These are phyloP conservation scores for human (Homo sapiens) DNA, from an alignment of 2,113 vertebrate species.

Conservation along the genomic window DNA sequence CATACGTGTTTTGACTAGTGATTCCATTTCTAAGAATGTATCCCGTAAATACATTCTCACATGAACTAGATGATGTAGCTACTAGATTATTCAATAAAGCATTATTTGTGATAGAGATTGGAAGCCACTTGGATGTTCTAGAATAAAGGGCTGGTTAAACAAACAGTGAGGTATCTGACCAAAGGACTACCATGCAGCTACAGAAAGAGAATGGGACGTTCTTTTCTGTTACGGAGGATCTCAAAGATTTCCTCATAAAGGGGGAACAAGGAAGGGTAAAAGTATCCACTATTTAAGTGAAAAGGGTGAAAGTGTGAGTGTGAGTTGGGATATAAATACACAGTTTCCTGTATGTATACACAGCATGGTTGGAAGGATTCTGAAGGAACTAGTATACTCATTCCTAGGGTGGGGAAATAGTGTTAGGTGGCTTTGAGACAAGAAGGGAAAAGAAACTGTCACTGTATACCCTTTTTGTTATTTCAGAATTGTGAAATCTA, in stretches of 20 bases:
- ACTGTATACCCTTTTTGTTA: not conserved
- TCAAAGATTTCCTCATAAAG: not conserved
- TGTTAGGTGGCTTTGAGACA: not conserved
- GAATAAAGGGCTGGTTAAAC: not conserved
- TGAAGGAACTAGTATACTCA: not conserved
- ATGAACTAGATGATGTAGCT: not conserved
- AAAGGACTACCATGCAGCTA: not conserved
- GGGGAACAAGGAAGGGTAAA: not conserved
- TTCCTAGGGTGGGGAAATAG: not conserved
- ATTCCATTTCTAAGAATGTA: not conserved
- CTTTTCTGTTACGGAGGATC: not conserved
- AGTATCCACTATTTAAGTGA: not conserved
- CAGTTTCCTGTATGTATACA: not conserved
- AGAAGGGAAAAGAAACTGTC: not conserved
- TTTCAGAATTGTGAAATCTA: conserved; percentile 3
- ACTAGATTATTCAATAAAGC: not conserved
- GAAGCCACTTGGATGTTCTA: not conserved
- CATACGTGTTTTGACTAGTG: not conserved
- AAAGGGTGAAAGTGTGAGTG: not conserved
- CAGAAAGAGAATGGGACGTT: not conserved
- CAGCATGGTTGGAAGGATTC: not conserved
- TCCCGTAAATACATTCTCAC: not conserved
- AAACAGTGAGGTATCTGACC: not conserved
- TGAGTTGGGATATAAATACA: not conserved
- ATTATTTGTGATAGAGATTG: not conserved